Evolutionary conservation across 1,140 invertebrate genomes (phyloP).

Genomic region (Drosophila parabipectinata): DNA sequence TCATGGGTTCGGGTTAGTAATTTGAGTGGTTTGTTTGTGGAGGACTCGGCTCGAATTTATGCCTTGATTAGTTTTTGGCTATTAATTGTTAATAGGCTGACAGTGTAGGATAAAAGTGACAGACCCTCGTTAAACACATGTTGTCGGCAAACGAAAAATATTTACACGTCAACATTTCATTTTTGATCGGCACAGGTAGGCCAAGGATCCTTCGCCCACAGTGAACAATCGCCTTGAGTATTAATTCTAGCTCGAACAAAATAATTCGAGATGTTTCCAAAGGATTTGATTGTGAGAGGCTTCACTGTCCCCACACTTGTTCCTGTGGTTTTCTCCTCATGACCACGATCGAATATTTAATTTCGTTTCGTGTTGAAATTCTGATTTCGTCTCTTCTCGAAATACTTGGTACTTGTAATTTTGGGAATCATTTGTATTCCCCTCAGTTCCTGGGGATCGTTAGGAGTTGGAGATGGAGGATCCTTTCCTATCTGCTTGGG

Average conservation of each 20-base stretch:
- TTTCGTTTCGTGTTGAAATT: conserved; percentile 40
- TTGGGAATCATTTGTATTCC: conserved; percentile 24
- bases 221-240: conserved; percentile 2
- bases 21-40: conserved; percentile 54
- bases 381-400: conserved; percentile 31
- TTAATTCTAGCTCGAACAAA: background rate
- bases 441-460: conserved; percentile 1
- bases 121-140: conserved; percentile 80
- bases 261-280: background rate
- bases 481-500: conserved; percentile 23
- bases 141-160: conserved; percentile 53
- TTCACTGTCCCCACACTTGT: conserved; percentile 39
- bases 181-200: conserved; percentile 44
- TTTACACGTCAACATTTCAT: conserved; percentile 43
- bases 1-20: conserved; percentile 33
- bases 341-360: conserved; percentile 1
- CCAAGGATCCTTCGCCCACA: conserved; percentile 14
- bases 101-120: conserved; percentile 53
- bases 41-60: conserved; percentile 51
- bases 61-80: conserved; percentile 67
- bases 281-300: background rate
- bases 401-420: conserved; percentile 37
- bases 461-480: conserved; percentile 1
- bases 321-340: background rate
- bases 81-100: conserved; percentile 66